A percentile compares a stretch with the other conserved stretches of the same genome.
Evolutionary conservation across 2,797 vertebrate genomes (phyloP).

Genomic region (Takifugu ocellatus): DNA sequence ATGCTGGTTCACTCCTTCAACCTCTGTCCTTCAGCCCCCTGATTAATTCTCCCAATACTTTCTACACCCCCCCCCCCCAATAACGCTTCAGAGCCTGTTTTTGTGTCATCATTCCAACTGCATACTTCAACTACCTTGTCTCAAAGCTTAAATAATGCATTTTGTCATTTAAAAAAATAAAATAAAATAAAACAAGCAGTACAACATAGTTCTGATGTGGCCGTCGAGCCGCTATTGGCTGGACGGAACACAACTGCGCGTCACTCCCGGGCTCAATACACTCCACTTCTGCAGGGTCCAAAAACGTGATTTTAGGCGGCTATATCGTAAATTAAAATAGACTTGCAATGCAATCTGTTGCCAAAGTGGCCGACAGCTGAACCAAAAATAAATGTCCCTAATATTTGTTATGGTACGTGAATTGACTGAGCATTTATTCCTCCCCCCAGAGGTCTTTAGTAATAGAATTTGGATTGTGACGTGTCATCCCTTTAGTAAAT

Average conservation of each 20-base stretch:
- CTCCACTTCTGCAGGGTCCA: conserved; percentile 41
- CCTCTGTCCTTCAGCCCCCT: conserved; percentile 68
- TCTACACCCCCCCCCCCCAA: conserved; percentile 44
- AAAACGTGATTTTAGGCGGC: conserved; percentile 54
- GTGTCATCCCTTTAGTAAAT: conserved; percentile 77
- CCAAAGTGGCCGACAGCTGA: conserved; percentile 51
- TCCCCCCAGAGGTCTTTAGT: conserved; percentile 60
- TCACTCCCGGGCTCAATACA: conserved; percentile 44
- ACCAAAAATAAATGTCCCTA: conserved; percentile 61
- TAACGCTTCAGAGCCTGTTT: conserved; percentile 54
- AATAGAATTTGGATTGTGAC: conserved; percentile 75
- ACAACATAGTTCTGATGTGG: conserved; percentile 13
- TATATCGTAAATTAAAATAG: conserved; percentile 61
- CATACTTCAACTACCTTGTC: conserved; percentile 28
- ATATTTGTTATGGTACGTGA: conserved; percentile 67
- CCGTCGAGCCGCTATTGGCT: conserved; percentile 24
- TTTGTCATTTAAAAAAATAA: conserved; percentile 15
- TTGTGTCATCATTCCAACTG: conserved; percentile 44
- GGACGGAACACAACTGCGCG: conserved; percentile 20
- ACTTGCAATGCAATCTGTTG: conserved; percentile 55
- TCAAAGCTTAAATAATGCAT: conserved; percentile 41
- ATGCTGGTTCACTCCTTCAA: conserved; percentile 67
- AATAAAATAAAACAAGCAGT: conserved; percentile 10
- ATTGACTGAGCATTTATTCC: conserved; percentile 65
- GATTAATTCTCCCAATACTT: conserved; percentile 54